phyloP scores from a whole-genome alignment of 2,888 invertebrate genomes.

The Drosophila mayaguana region DNA sequence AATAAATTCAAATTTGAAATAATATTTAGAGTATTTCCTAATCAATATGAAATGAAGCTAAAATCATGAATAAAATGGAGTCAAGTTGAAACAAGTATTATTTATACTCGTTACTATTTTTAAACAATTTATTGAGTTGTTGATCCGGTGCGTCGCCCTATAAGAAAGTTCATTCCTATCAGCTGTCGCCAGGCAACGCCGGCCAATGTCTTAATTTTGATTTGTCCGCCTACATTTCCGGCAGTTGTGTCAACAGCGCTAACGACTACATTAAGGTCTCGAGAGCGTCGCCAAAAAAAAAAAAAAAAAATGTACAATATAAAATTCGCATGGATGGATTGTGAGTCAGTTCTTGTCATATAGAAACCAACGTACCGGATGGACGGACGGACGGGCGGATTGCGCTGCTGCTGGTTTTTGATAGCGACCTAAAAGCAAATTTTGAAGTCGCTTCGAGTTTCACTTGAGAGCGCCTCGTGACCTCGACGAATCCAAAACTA shows the following conservation, averaged over 20 bases:
- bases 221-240: slow-evolving; percentile 29
- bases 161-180: slow-evolving; percentile 15
- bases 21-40: too few species aligned
- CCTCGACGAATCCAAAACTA: slow-evolving; percentile 49
- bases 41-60: too few species aligned
- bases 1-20: too few species aligned
- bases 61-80: too few species aligned
- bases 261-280: slow-evolving; percentile 7
- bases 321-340: slow-evolving; percentile 19
- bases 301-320: slow-evolving; percentile 14
- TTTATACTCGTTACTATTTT: neutral
- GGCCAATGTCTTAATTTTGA: slow-evolving; percentile 32
- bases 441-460: slow-evolving; percentile 51
- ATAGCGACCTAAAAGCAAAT: slow-evolving; percentile 37
- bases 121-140: neutral
- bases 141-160: neutral
- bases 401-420: slow-evolving; percentile 15
- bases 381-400: slow-evolving; percentile 3
- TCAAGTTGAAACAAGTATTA: neutral
- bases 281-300: slow-evolving; percentile 16
- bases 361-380: neutral
- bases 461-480: slow-evolving; percentile 67
- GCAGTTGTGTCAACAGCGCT: slow-evolving; percentile 34
- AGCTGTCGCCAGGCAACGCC: neutral
- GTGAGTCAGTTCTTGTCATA: slow-evolving; percentile 28